Evolutionary conservation across 2,797 vertebrate species (phyloP).

Genomic region (Oreonectes daqikongensis): DNA sequence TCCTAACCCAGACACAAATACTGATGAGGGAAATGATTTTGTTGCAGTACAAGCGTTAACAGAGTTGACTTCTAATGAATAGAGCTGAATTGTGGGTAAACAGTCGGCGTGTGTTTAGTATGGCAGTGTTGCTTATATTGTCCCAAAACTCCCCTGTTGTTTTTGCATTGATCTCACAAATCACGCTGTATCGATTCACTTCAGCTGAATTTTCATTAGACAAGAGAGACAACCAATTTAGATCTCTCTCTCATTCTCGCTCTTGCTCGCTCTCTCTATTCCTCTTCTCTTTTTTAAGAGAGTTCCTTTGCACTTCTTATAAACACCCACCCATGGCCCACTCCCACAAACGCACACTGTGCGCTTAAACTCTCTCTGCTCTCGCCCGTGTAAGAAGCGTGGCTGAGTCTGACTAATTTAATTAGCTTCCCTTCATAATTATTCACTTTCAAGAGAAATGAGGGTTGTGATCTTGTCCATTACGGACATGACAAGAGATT

Average conservation of each 20-base stretch:
- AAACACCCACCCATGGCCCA: neutral
- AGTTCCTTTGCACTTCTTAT: neutral
- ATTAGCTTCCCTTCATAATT: slow-evolving; percentile 43
- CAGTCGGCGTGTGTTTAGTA: neutral
- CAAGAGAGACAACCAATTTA: neutral
- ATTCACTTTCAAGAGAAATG: slow-evolving; percentile 46
- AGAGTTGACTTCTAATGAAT: neutral
- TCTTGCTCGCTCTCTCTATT: neutral
- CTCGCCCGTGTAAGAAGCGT: slow-evolving; percentile 12
- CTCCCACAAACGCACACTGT: neutral
- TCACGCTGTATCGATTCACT: slow-evolving; percentile 1
- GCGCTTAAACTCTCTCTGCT: slow-evolving; percentile 1
- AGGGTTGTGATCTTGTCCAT: slow-evolving; percentile 47
- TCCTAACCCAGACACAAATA: neutral
- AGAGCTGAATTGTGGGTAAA: neutral
- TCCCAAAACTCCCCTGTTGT: neutral
- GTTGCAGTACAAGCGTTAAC: neutral
- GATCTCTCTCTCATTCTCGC: neutral
- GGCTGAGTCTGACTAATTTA: slow-evolving; percentile 35
- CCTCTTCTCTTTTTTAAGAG: neutral
- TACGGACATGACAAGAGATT: slow-evolving; percentile 36
- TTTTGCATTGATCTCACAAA: slow-evolving; percentile 1
- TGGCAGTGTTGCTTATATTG: neutral
- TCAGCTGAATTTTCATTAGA: slow-evolving; percentile 19
- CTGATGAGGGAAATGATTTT: neutral